Evolutionary conservation across 2,888 invertebrate species (phyloP), one percentile per base, ranked within the genome.

Genomic region (Melolontha melolontha): DNA sequence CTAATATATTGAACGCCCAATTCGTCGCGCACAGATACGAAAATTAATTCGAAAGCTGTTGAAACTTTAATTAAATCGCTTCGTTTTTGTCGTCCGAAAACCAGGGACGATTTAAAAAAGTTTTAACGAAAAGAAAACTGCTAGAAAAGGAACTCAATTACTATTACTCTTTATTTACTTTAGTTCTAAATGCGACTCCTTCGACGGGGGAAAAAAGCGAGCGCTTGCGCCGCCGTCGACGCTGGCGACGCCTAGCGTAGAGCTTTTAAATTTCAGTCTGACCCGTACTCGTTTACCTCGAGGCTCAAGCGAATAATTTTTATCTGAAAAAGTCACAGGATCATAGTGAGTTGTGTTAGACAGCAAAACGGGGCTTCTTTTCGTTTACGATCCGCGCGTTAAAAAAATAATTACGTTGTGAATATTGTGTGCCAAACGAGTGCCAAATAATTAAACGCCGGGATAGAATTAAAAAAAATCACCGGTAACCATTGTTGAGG

Each of bases 251-350:
- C 75, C 81, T 78, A 64, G 72, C 76, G 81, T 78, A 68, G 76
- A 77, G 79, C 79, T 77, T 77, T 73, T 64, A 74, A 81, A 82
- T 75, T 75, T 72, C 77, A 82, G 80, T 81, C 79, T 81, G 81
- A 81, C 81, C 82, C 79, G 80, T 81, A 80, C 79, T 76, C 76
- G 78, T 79, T 80, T 77, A 77, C 73, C 71, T 73, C 71, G 68
- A 73, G 75, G 67, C 72, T 73, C 72, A 73, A 70, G 71, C 71
- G 68, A 57, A 47, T 47, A 47, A 62, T 62, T 59, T 74, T 71
- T 44, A 47, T 29, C 59, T 47, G 47, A 29, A 51, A 16, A 54
- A 54, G 16, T 54, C 54, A 54, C 54, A 39, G 54, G 40, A 54
- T 54, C 54, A 4, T 14, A 44, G 44, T n/a, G 44, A 44, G 7